phyloP scores from a whole-genome alignment of 35 echinoderm and acorn worm genomes.

The Apostichopus parvimensis region DNA sequence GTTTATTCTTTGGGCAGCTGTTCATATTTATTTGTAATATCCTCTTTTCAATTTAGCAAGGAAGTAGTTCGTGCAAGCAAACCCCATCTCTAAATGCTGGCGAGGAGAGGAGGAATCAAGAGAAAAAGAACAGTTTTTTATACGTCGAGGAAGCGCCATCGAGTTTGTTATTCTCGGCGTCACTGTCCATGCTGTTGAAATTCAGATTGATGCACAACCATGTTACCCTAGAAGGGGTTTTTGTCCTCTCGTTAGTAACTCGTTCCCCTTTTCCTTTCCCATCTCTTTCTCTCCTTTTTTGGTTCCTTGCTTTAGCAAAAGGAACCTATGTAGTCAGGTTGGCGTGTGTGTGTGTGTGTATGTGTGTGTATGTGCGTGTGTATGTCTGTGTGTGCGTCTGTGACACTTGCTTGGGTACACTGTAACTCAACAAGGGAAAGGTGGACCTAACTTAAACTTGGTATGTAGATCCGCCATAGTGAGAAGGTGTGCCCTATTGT shows the following conservation, averaged over 20 bases:
- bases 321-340: too few relatives aligned
- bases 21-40: background rate
- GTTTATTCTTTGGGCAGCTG: slow-evolving; percentile 9
- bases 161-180: background rate
- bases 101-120: too few relatives aligned
- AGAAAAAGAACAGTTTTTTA: too few relatives aligned
- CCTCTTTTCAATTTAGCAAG: background rate
- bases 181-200: background rate
- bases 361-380: too few relatives aligned
- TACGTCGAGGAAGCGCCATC: background rate
- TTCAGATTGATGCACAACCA: background rate
- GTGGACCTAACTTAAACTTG: too few relatives aligned
- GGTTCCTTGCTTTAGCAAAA: too few relatives aligned
- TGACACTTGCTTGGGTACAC: too few relatives aligned
- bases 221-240: background rate
- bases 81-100: background rate
- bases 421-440: too few relatives aligned
- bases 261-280: background rate
- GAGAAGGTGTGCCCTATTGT: too few relatives aligned
- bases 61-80: background rate
- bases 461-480: too few relatives aligned
- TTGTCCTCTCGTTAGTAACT: background rate
- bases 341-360: too few relatives aligned
- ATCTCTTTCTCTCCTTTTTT: background rate
- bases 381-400: too few relatives aligned